Conservation (phyloP, 2,888 invertebrate genomes). For the Eupithecia abbreviata region DNA sequence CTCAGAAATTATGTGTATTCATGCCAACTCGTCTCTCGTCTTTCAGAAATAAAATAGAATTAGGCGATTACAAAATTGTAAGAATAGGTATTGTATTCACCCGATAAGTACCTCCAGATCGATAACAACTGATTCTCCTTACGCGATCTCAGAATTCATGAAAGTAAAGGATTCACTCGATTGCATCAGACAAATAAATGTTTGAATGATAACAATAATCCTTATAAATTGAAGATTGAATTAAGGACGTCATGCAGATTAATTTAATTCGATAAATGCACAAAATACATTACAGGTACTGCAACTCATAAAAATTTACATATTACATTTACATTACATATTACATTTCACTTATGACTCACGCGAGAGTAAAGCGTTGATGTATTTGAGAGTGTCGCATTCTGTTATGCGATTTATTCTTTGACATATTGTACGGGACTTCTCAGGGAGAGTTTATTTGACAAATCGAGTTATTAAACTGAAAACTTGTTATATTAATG, state of each 20-base stretch:
- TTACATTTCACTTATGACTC: conserved; percentile 16
- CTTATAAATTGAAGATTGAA: conserved; percentile 23
- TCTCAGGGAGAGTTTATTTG: conserved; percentile 14
- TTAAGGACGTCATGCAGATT: conserved; percentile 20
- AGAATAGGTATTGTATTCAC: neutral
- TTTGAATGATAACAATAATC: neutral
- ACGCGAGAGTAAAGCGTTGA: conserved; percentile 1
- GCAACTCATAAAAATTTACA: conserved; percentile 29
- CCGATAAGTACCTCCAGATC: neutral
- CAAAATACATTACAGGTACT: conserved; percentile 18
- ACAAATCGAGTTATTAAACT: conserved; percentile 3
- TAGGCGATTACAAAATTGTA: neutral
- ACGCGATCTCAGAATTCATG: neutral
- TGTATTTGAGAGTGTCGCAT: conserved; percentile 30
- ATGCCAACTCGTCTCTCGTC: neutral
- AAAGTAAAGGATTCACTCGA: neutral
- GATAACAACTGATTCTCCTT: neutral
- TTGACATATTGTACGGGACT: conserved; percentile 17
- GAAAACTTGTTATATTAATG: neutral
- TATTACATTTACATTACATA: conserved; percentile 13
- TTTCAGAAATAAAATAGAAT: neutral
- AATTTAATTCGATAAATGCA: conserved; percentile 23
- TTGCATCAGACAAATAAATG: neutral
- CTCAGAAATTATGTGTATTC: neutral
- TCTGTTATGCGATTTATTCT: conserved; percentile 37